Base-by-base conservation (phyloP, 2,888 invertebrate species). In the Halictus quadricinctus region DNA sequence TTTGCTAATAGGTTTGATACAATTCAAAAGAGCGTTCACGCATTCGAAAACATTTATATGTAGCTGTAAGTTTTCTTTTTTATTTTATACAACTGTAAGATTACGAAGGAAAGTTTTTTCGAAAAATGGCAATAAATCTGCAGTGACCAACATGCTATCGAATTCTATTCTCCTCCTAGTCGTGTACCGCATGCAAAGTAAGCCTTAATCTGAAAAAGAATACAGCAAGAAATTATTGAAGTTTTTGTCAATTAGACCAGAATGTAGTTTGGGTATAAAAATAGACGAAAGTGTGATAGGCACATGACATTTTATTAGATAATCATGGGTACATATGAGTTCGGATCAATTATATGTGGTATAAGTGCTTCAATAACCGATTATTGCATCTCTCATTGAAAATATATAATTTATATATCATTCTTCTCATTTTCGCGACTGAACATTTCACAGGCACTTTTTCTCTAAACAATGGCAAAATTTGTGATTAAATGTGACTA, bases 381-480 rank as follows among this genome's bases (percentile, higher is more conserved):
- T 91, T 91, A 92, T 92, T 92, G 91, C 89, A 91, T 93, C 88
- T 85, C 91, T 90, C 90, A 91, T 92, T 92, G 90, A 93, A 93
- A 93, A 93, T 93, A 93, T 93, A 86, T 86, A 88, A 64, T 86
- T 88, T 84, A 84, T 86, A 87, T 86, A 86, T 89, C 81, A 85
- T 89, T 87, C 84, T 88, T 85, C 87, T 89, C 81, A 87, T 88
- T 89, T 89, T 87, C 88, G 88, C 90, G 88, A 91, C 88, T 89
- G 89, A 92, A 91, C 90, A 88, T 92, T 88, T 92, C 90, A 92
- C 93, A 94, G 93, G 93, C 93, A 94, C 94, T 94, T 94, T 88
- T 90, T 92, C 90, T 93, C 91, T 90, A 90, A 90, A 90, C 86
- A 89, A 87, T 88, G 89, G 89, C 88, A 89, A 89, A 89, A 89